phyloP scores from a whole-genome alignment of 2,888 invertebrate species.

The Drosophila hamatofila region DNA sequence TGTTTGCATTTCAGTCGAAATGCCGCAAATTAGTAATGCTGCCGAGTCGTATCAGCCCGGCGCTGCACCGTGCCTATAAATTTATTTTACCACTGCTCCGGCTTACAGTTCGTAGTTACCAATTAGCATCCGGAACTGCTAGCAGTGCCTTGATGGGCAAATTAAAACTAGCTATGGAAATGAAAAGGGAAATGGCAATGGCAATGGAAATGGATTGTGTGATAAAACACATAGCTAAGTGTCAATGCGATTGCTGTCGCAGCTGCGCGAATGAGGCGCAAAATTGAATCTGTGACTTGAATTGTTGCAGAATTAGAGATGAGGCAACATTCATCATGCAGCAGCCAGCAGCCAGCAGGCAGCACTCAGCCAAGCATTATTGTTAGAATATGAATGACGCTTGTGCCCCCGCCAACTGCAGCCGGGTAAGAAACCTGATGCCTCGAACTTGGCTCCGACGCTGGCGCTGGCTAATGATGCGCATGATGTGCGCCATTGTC shows the following conservation, averaged over 20 bases:
- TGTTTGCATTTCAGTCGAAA: constrained; percentile 56
- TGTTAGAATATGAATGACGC: constrained; percentile 46
- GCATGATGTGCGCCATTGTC: constrained; percentile 76
- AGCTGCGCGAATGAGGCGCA: constrained; percentile 3
- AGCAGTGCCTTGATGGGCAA: constrained; percentile 25
- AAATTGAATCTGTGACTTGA: constrained; percentile 41
- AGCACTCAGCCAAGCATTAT: constrained; percentile 36
- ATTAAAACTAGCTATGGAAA: constrained; percentile 25
- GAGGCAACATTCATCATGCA: constrained; percentile 22
- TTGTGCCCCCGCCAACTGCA: constrained; percentile 5
- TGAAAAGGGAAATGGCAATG: constrained; percentile 10
- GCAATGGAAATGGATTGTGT: constrained; percentile 16
- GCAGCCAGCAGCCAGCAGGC: constrained; percentile 1
- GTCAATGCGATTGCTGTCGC: constrained; percentile 3
- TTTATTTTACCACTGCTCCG: constrained; percentile 53
- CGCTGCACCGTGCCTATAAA: constrained; percentile 42
- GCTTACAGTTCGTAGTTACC: constrained; percentile 58
- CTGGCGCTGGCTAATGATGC: constrained; percentile 72
- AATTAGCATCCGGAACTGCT: constrained; percentile 58
- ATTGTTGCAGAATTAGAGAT: constrained; percentile 5
- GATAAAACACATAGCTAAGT: constrained; percentile 14
- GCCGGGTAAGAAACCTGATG: constrained; percentile 20
- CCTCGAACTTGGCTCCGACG: constrained; percentile 40
- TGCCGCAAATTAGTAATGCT: constrained; percentile 61
- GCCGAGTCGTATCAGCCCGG: constrained; percentile 36